A percentile compares a stretch with the other conserved stretches of the same genome.
phyloP scores from a whole-genome alignment of 2,797 vertebrate species.

The Enteromius fasciolatus region DNA sequence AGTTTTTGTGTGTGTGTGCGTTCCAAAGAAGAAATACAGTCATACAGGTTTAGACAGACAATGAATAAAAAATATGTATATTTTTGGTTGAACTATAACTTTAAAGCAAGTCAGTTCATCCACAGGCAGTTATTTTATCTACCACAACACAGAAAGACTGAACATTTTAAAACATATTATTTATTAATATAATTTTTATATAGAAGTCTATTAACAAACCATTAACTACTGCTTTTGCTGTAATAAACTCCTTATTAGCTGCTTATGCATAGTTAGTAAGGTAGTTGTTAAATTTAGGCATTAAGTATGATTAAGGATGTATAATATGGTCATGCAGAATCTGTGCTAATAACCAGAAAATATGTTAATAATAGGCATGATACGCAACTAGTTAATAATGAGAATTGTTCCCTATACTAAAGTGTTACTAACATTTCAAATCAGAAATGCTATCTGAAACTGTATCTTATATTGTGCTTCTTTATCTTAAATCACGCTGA shows the following conservation, averaged over 20 bases:
- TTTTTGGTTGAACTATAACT: background rate
- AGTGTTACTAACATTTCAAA: background rate
- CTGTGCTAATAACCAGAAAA: background rate
- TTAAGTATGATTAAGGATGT: background rate
- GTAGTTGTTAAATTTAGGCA: background rate
- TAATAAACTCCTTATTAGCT: background rate
- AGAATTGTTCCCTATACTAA: background rate
- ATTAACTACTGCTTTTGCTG: background rate
- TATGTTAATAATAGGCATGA: background rate
- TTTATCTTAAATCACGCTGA: background rate
- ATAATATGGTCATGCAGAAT: background rate
- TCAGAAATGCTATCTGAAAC: background rate
- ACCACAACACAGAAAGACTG: background rate
- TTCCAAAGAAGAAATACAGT: background rate
- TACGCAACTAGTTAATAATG: background rate
- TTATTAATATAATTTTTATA: background rate
- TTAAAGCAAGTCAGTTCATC: background rate
- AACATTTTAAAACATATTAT: background rate
- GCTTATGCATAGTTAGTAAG: background rate
- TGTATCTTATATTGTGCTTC: background rate
- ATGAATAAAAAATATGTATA: no score
- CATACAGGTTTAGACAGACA: background rate
- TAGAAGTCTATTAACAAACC: background rate
- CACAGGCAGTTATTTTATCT: background rate
- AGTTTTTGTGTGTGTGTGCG: no score